Evolutionary conservation across 2,797 vertebrate genomes (phyloP), one percentile per base, ranked within the genome.

Genomic region (Cephalopachus bancanus): DNA sequence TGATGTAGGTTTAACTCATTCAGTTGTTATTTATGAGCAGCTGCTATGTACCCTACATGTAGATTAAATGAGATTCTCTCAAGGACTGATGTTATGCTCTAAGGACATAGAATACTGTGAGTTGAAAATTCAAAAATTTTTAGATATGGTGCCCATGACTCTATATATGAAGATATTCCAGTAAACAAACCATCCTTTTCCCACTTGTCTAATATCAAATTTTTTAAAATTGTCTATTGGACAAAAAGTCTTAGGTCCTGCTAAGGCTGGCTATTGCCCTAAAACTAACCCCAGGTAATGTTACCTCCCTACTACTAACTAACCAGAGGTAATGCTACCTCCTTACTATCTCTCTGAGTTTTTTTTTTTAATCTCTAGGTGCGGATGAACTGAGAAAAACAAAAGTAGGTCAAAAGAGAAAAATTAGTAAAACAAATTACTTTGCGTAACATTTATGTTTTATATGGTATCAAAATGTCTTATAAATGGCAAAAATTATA

Each of bases 381-480:
- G 19, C 15, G 69, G 30, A 80, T 64, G 76, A 59, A 22, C 78
- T 92, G 7, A 22, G 10, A 69, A 79, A 65, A 78, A 44, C 4
- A 19, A 59, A 87, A 37, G 22, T 37, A 84, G 2, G 15, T 53
- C 59, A 76, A 84, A 93, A 53, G 28, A 30, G 57, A 74, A 96
- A 93, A 93, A 65, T 15, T 79, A 95, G 37, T 62, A 55, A 78
- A 78, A 74, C n/a, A 71, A 87, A 67, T 22, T 91, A 33, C 51
- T 96, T 93, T 94, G 33, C 15, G 30, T 80, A 93, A 59, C 53
- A 67, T 49, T 69, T 95, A 81, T n/a, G 53, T 89, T 86, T 93
- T 92, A 57, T 65, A 49, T 89, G 84, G 33, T 57, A 64, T 72
- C 44, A 28, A 8, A 78, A 30, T 44, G 44, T 81, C 37, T 74